Base-by-base conservation (phyloP, 2,113 vertebrate genomes). In the Heptranchias perlo region DNA sequence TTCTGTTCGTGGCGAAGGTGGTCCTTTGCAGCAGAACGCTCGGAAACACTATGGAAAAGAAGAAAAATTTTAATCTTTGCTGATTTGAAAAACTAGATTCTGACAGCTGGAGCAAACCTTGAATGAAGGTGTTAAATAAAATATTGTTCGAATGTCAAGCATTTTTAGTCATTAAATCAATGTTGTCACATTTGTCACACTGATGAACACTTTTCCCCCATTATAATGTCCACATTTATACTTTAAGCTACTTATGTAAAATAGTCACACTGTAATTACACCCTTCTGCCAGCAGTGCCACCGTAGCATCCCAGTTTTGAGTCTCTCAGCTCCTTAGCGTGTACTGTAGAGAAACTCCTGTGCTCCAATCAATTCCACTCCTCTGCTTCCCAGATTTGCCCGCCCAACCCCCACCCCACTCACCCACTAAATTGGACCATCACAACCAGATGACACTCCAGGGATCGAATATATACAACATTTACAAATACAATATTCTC, bases 21-120 rank as follows among this genome's bases (percentile, higher is more conserved):
- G 98, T 97, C 98, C 99, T 97, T 99, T 99, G 98, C 99, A 99
- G 98, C 99, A 99, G 97, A 99, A 98, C 61, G 98, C 98, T 98
- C 99, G 98, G 97, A 99, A 99, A 99, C 99, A 99, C 99, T 99
- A 97, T 23, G 96, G 67, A 86, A 76, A 96, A 96, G 62, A 69
- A 69, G 47, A 95, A 52, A 47, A 95, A 35, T 35, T 31, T 73
- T 95, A 95, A 95, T 7, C 25, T 52, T 52, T 28, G 47, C 52
- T 52, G 28, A 35, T 73, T 95, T 47, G 65, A 47, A 67, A 67
- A 95, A 6, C 39, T 28, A 4, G 21, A 67, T 47, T 92, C 52
- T 18, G n/a, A 94, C 7, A 28, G 16, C 21, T 65, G 64, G n/a
- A n/a, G 16, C 13, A 35, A 62, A 21, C n/a, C 93, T 11, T 31